Evolutionary conservation across 2,888 invertebrate genomes (phyloP).

Genomic region (Eristalis intricaria): DNA sequence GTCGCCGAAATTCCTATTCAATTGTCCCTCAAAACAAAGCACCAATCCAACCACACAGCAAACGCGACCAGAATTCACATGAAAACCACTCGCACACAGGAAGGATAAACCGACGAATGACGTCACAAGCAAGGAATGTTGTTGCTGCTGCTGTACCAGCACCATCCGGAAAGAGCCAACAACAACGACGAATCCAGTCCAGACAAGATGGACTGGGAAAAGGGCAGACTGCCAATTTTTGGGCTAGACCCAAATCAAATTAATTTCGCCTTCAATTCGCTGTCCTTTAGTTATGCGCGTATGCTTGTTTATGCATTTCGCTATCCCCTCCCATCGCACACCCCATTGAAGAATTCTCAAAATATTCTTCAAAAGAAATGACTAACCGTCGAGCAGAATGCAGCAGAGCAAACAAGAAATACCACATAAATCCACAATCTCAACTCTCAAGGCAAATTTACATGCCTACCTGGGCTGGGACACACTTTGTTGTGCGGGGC

Average conservation of each 20-base stretch:
- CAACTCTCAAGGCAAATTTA: conserved; percentile 55
- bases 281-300: background rate
- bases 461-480: conserved; percentile 15
- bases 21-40: conserved; percentile 30
- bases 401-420: conserved; percentile 39
- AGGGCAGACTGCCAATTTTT: conserved; percentile 27
- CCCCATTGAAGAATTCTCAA: background rate
- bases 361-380: background rate
- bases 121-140: conserved; percentile 62
- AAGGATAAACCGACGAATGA: conserved; percentile 50
- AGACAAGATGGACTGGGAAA: conserved; percentile 8
- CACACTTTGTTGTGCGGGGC: conserved; percentile 20
- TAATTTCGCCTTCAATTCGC: background rate
- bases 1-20: conserved; percentile 30
- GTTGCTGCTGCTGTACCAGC: background rate
- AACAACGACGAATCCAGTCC: conserved; percentile 25
- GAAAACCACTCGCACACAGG: conserved; percentile 10
- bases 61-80: conserved; percentile 39
- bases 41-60: background rate
- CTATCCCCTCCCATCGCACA: background rate
- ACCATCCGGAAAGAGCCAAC: conserved; percentile 8
- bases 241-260: conserved; percentile 16
- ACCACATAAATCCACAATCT: conserved; percentile 43
- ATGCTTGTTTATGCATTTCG: background rate
- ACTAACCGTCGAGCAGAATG: background rate